Base-by-base conservation (phyloP, 2,888 invertebrate genomes). In the Trachelus stipa region DNA sequence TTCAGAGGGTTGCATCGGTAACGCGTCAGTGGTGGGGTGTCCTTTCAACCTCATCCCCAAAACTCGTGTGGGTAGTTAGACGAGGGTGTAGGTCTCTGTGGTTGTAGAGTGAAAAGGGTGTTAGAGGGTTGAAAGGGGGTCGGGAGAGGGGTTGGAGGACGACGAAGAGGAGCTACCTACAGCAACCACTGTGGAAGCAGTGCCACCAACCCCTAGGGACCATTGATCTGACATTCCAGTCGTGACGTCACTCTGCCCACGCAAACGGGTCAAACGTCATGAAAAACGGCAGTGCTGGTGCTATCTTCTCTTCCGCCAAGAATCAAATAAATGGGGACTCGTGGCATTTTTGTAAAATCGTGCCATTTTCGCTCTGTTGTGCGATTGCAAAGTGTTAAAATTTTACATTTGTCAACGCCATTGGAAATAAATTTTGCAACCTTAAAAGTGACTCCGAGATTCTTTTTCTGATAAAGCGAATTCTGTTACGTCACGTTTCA, bases 141-240 rank as follows among this genome's bases (percentile, higher is more conserved):
- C 12, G 33, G n/a, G 71, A 71, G 31, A 30, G 15, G 33, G 40
- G 4, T 12, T 71, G 11, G 11, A 71, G 15, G 31, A 30, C 31
- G 69, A 69, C 30, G 69, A 69, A 69, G 69, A 31, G 34, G 30
- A 15, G 31, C 23, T 56, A 56, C 56, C 56, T 56, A 23, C 6
- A 23, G 56, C 56, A 56, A 56, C 23, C 56, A 56, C 56, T 31
- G 11, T 71, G 71, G 71, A 81, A 83, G 79, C 84, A 77, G 81
- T 84, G 83, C 81, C 83, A 82, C 79, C 86, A 86, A 83, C 84
- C 83, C 85, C 83, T 79, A 83, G 85, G 83, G 87, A 88, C 87
- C 88, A 89, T 89, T 88, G 88, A 89, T 89, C 88, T 87, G 88
- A 87, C 86, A 86, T 86, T 85, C 83, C 82, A 81, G 81, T 80